phyloP scores from a whole-genome alignment of 1,140 invertebrate genomes.

The Zaprionus africanus region DNA sequence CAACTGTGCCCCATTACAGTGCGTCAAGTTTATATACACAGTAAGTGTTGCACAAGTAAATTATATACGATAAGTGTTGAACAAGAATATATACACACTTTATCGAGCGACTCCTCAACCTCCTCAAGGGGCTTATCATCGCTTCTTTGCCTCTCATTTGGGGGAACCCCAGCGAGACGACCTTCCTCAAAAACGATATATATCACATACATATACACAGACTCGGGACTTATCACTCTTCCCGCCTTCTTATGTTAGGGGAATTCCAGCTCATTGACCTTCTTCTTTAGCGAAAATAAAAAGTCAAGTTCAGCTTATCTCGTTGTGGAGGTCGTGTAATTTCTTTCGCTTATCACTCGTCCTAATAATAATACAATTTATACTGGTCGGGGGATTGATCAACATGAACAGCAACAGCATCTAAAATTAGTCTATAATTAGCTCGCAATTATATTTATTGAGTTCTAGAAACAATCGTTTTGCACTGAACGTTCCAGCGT shows the following conservation, averaged over 20 bases:
- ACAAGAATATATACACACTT: too few relatives aligned
- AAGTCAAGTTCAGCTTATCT: not conserved
- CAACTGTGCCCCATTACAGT: too few relatives aligned
- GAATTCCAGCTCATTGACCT: not conserved
- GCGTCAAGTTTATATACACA: not conserved
- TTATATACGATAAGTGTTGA: too few relatives aligned
- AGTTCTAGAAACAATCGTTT: constrained; percentile 68
- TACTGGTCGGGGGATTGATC: not conserved
- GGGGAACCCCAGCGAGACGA: too few relatives aligned
- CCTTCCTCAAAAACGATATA: too few relatives aligned
- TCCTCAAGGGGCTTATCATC: too few relatives aligned
- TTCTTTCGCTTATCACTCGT: not conserved
- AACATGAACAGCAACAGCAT: constrained; percentile 24
- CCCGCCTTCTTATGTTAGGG: not conserved
- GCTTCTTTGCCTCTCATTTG: too few relatives aligned
- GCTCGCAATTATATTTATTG: constrained; percentile 2
- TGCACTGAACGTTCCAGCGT: constrained; percentile 73
- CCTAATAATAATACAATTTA: constrained; percentile 24
- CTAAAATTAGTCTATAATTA: constrained; percentile 34
- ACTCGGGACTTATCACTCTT: too few relatives aligned
- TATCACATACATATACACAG: too few relatives aligned
- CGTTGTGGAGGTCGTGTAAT: not conserved
- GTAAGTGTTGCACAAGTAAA: too few relatives aligned
- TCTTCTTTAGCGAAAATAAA: not conserved
- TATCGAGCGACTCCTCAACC: too few relatives aligned